These are phyloP conservation scores for Oithona nana DNA, from an alignment of 2,888 invertebrate genomes.

Conservation along the genomic window DNA sequence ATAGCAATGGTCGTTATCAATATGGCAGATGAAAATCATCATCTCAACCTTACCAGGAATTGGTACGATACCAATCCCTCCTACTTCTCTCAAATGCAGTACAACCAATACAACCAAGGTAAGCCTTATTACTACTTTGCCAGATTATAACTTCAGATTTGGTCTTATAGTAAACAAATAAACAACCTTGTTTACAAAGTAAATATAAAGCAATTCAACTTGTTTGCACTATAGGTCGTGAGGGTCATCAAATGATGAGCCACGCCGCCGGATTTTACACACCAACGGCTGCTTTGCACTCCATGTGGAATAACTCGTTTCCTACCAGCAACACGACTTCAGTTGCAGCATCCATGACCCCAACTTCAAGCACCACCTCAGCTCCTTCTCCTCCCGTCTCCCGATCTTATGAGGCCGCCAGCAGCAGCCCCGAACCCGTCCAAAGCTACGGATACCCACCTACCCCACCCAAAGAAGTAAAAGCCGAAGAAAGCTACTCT, in stretches of 20 bases:
- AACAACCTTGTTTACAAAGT: no score
- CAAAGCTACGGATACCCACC: neutral
- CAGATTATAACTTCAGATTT: no score
- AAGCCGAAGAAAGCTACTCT: neutral
- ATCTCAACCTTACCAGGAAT: no score
- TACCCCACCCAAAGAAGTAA: neutral
- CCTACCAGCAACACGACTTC: neutral
- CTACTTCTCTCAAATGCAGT: neutral
- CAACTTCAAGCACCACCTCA: neutral
- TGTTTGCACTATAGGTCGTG: neutral
- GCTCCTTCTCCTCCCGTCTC: neutral
- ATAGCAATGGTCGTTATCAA: neutral
- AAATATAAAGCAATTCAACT: no score
- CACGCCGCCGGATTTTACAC: neutral
- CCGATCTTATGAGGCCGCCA: neutral
- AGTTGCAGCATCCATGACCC: neutral
- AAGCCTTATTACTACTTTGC: no score
- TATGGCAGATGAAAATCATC: no score
- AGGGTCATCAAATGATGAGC: neutral
- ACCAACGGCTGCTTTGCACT: neutral
- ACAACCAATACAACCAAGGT: neutral
- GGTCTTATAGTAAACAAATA: no score
- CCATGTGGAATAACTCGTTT: neutral
- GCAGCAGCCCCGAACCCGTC: neutral
- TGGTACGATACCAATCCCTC: neutral